phyloP scores from a whole-genome alignment of 2,888 invertebrate species.

The Tricholauxania praeusta region DNA sequence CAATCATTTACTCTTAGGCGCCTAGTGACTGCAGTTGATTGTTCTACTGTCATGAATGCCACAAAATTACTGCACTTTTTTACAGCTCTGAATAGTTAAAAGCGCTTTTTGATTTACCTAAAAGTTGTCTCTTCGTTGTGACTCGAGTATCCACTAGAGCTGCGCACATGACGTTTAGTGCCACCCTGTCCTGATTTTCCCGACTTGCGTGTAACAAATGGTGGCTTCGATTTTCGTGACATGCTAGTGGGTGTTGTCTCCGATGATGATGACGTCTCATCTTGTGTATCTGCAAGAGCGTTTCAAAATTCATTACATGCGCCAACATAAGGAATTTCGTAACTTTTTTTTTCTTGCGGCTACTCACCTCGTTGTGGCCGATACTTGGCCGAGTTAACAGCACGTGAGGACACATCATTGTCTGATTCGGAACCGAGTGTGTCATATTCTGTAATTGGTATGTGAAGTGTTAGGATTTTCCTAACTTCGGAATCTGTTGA shows the following conservation, averaged over 20 bases:
- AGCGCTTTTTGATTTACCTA: slow-evolving; percentile 70
- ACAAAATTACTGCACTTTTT: too few relatives aligned
- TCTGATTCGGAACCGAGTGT: slow-evolving; percentile 83
- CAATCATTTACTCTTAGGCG: too few relatives aligned
- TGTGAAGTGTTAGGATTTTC: slow-evolving; percentile 92
- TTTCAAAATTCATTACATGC: background rate
- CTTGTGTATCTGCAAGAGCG: slow-evolving; percentile 72
- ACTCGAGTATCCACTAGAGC: slow-evolving; percentile 85
- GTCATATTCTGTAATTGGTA: slow-evolving; percentile 94
- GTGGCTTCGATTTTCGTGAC: slow-evolving; percentile 77
- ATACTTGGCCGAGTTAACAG: slow-evolving; percentile 69
- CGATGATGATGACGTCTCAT: slow-evolving; percentile 83
- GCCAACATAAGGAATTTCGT: background rate
- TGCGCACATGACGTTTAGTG: slow-evolving; percentile 78
- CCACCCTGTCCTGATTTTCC: slow-evolving; percentile 71
- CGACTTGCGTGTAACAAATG: slow-evolving; percentile 78
- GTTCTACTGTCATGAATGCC: too few relatives aligned
- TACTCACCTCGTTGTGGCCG: slow-evolving; percentile 66
- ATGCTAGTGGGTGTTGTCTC: slow-evolving; percentile 80
- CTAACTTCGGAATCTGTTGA: slow-evolving; percentile 95
- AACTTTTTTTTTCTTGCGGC: background rate
- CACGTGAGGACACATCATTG: slow-evolving; percentile 82
- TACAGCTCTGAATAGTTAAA: too few relatives aligned
- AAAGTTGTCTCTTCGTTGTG: slow-evolving; percentile 89
- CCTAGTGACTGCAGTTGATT: too few relatives aligned